These are phyloP conservation scores for Helicoverpa assulta DNA, from an alignment of 2,888 invertebrate genomes.

Conservation along the genomic window DNA sequence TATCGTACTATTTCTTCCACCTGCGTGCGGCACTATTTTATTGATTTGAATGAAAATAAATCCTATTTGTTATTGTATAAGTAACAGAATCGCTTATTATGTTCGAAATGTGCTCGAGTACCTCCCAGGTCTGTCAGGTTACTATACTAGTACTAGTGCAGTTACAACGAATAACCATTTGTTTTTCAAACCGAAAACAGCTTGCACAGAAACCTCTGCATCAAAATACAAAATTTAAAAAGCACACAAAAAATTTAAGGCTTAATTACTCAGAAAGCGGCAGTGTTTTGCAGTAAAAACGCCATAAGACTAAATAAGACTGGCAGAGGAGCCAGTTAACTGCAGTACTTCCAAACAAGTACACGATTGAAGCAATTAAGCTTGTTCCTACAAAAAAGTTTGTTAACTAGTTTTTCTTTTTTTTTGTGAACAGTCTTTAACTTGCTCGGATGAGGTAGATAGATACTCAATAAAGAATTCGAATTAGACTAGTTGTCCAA, in stretches of 20 bases:
- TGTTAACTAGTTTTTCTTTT: slow-evolving; percentile 21
- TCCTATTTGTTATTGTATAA: no score
- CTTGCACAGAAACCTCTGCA: no score
- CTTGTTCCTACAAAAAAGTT: slow-evolving; percentile 28
- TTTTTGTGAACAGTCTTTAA: slow-evolving; percentile 9
- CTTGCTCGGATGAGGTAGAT: slow-evolving; percentile 1
- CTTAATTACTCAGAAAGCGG: background rate
- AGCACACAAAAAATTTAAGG: background rate
- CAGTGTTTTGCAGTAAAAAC: slow-evolving; percentile 5
- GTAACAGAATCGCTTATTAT: no score
- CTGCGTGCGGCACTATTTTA: no score
- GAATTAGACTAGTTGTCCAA: slow-evolving; percentile 12
- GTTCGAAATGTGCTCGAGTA: no score
- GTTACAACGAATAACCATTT: no score
- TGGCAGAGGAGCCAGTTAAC: slow-evolving; percentile 12
- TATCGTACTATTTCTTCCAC: no score
- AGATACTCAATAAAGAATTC: slow-evolving; percentile 3
- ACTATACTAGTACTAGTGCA: no score
- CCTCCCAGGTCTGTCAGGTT: no score
- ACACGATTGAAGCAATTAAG: slow-evolving; percentile 35
- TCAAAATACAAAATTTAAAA: background rate
- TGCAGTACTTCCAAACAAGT: slow-evolving; percentile 22
- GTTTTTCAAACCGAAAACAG: no score
- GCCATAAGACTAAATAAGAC: background rate
- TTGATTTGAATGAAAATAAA: no score